phyloP scores from a whole-genome alignment of 2,797 vertebrate genomes.

The Nothura maculosa region DNA sequence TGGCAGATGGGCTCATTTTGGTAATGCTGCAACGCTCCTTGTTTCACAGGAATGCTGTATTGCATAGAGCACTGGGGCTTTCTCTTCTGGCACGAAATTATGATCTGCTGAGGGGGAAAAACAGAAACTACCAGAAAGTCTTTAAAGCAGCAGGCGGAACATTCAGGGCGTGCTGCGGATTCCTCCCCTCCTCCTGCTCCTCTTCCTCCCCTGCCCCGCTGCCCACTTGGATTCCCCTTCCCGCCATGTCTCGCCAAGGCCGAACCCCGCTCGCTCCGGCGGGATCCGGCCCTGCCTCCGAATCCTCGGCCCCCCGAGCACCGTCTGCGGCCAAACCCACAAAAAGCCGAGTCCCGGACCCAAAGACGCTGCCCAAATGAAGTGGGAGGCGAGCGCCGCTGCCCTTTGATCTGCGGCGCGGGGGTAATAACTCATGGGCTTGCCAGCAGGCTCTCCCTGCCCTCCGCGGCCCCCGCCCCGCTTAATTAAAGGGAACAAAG shows the following conservation, averaged over 20 bases:
- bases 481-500: constrained; percentile 73
- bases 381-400: not conserved
- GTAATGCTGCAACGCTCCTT: not conserved
- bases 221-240: constrained; percentile 11
- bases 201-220: not conserved
- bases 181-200: too few species aligned
- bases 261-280: not conserved
- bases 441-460: constrained; percentile 46
- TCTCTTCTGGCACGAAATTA: not conserved
- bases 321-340: not conserved
- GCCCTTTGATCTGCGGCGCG: constrained; percentile 27
- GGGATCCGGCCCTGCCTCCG: not conserved
- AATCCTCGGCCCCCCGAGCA: not conserved
- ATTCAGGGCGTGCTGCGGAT: not conserved
- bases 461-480: constrained; percentile 1
- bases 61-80: fast-evolving
- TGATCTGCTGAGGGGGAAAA: not conserved
- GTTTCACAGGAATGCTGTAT: not conserved
- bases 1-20: not conserved
- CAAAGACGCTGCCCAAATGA: constrained; percentile 25
- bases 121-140: not conserved
- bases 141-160: not conserved
- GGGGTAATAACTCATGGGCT: constrained; percentile 54
- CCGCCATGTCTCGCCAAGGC: not conserved
- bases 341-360: not conserved